Base-by-base conservation (phyloP, 1,140 invertebrate species). In the Archivesica marissinica region DNA sequence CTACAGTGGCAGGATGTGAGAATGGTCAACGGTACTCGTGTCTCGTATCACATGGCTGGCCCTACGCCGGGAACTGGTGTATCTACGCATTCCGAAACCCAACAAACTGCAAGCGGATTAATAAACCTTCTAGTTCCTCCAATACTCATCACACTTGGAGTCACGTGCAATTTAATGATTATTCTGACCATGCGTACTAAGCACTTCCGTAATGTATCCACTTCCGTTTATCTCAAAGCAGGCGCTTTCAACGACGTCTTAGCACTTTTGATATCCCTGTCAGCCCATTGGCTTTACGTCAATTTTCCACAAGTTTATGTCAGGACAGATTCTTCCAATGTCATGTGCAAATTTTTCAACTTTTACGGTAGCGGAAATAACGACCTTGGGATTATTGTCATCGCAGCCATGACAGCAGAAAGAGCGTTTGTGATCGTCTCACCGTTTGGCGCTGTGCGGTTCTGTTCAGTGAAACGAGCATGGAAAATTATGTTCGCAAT, bases 301-400 rank as follows among this genome's bases (percentile, higher is more conserved):
- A 89, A 88, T 33, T 89, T 89, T 85, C 88, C 89, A 2, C 74
- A 78, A 20, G 75, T 87, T 7, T 88, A 85, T 61, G 54, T 82
- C 11, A 81, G 87, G 41, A 80, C 72, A 3, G 66, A 66, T 4
- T 68, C 79, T 13, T 85, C 89, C 6, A 81, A 88, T 61, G 1
- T 86, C 30, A 86, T 91, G 87, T 92, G 91, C 74, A 90, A 90
- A 61, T 92, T 91, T 77, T 88, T 92, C 28, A 89, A 91, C 54
- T 92, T 92, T 59, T 91, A 89, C 61, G 91, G 91, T 9, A 89
- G 87, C 86, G 88, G 89, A 68, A 89, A 90, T 59, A 87, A 88
- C 64, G 91, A 91, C 66, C 82, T 89, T 17, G 89, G 88, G 39
- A 90, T 92, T 25, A 30, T 90, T 25, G 68, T 92, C n/a, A 89